phyloP scores from a whole-genome alignment of 2,797 vertebrate species.

The Octomys mimax region DNA sequence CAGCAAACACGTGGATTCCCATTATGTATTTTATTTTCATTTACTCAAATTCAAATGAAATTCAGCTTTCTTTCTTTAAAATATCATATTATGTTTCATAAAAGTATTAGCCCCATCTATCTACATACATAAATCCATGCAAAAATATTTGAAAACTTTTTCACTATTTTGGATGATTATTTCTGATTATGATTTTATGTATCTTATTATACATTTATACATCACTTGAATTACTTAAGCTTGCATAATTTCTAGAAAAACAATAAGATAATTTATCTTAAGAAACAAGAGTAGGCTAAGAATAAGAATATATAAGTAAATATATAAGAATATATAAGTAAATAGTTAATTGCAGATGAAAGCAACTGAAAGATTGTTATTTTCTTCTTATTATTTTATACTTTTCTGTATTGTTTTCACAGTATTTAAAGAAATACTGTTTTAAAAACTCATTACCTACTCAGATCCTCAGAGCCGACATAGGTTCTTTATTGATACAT shows the following conservation, averaged over 20 bases:
- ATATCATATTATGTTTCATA: neutral
- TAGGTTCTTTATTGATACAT: neutral
- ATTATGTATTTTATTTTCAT: neutral
- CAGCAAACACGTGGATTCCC: neutral
- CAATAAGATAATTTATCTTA: neutral
- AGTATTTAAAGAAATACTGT: neutral
- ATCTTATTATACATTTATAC: neutral
- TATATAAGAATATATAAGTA: neutral
- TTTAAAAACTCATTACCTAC: neutral
- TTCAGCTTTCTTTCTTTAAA: neutral
- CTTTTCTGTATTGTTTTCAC: neutral
- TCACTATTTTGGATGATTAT: neutral
- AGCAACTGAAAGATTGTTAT: neutral
- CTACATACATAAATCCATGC: neutral
- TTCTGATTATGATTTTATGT: neutral
- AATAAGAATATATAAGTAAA: neutral
- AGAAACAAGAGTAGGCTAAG: neutral
- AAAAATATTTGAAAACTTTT: neutral
- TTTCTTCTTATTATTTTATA: neutral
- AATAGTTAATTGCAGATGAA: neutral
- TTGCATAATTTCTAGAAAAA: neutral
- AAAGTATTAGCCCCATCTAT: neutral
- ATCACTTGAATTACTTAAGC: neutral
- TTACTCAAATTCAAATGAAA: slow-evolving; percentile 31
- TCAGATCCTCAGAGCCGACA: neutral